phyloP scores from a whole-genome alignment of 1,140 invertebrate species.

The Drosophila athabasca region DNA sequence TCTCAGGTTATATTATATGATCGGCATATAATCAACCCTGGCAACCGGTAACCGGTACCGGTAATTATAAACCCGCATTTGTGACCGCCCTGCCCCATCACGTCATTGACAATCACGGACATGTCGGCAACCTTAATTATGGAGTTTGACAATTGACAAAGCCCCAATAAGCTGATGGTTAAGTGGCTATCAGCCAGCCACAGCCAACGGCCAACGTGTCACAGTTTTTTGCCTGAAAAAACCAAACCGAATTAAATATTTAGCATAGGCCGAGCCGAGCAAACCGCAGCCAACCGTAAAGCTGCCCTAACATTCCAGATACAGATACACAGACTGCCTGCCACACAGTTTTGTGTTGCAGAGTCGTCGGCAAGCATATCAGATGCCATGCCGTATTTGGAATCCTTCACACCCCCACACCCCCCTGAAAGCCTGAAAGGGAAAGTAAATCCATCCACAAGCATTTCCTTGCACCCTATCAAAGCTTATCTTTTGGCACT shows the following conservation, averaged over 20 bases:
- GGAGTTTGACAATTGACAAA: slow-evolving; percentile 43
- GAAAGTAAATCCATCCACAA: no score
- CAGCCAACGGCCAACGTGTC: slow-evolving; percentile 3
- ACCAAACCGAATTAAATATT: slow-evolving; percentile 64
- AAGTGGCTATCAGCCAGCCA: slow-evolving; percentile 14
- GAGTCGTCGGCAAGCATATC: no score
- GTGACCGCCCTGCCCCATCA: background rate
- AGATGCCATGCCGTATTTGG: no score
- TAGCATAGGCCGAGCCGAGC: slow-evolving; percentile 49
- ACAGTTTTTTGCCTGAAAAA: slow-evolving; percentile 21
- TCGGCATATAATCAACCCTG: slow-evolving; percentile 17
- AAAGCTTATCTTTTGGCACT: no score
- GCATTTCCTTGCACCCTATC: no score
- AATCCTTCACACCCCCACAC: no score
- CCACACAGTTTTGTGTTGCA: slow-evolving; percentile 1
- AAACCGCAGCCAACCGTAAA: slow-evolving; percentile 38
- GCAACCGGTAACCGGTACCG: no score
- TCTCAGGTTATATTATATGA: slow-evolving; percentile 39
- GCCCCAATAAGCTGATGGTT: slow-evolving; percentile 27
- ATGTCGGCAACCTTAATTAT: slow-evolving; percentile 14
- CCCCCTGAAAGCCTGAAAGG: no score
- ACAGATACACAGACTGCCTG: slow-evolving; percentile 15
- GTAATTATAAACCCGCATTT: background rate
- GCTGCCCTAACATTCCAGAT: background rate
- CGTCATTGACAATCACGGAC: slow-evolving; percentile 32